Conservation (phyloP, 2,888 invertebrate genomes). For the Acheta domesticus region DNA sequence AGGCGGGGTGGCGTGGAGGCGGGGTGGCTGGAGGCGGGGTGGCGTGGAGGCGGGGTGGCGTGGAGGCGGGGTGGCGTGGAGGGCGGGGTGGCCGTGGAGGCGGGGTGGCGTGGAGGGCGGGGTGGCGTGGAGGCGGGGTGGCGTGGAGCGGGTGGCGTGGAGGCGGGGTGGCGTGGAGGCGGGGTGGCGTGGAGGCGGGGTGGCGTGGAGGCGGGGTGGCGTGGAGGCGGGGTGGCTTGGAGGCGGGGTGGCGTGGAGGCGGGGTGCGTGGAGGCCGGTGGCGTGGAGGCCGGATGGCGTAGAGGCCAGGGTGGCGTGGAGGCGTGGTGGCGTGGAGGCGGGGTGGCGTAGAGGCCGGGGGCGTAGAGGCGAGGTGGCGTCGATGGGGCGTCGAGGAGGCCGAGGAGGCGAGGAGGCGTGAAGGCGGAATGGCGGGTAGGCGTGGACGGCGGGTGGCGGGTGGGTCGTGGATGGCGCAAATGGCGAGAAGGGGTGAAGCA, state of each 20-base stretch:
- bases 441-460: neutral
- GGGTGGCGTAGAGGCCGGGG: neutral
- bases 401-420: neutral
- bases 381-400: no score
- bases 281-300: neutral
- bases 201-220: no score
- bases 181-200: no score
- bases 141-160: neutral
- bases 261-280: neutral
- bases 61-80: no score
- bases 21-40: no score
- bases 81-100: neutral
- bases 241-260: neutral
- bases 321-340: neutral
- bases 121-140: neutral
- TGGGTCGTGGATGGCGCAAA: accelerated
- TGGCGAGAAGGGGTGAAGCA: neutral
- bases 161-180: no score
- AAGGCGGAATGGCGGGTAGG: neutral
- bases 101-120: neutral
- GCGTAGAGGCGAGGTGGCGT: neutral
- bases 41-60: no score
- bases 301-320: neutral
- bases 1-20: no score
- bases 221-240: neutral